Base-by-base conservation (phyloP, 2,797 vertebrate species). In the Spinus olivaceus region DNA sequence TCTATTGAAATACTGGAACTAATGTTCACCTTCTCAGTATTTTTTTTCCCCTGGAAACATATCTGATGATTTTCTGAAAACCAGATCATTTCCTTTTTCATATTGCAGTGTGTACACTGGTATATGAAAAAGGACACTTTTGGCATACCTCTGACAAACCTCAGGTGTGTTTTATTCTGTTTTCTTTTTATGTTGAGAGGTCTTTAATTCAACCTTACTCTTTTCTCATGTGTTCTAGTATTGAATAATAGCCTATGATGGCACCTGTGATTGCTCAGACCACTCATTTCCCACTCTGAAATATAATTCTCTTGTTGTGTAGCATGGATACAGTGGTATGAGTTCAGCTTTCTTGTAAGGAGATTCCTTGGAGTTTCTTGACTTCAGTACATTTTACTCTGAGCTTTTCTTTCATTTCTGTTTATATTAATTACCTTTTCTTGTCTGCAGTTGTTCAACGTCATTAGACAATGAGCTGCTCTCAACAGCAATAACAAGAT, bases 381-480 rank as follows among this genome's bases (percentile, higher is more conserved):
- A 56, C 49, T 64, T 78, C 30, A 67, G 10, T 35, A 23, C 35
- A 41, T 82, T 87, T 59, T 78, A 72, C 24, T 81, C 66, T 47
- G 41, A 81, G 21, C 27, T 85, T 81, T 86, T 82, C 28, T 78
- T 88, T 88, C 9, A 33, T 41, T 86, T 70, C n/a, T 81, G 12
- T 56, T 81, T 15, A 28, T 59, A 44, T 56, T 83, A 86, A 72
- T 64, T 83, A 42, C 24, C 10, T 65, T 81, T 74, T 69, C 46
- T 60, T 88, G 32, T 57, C 21, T 71, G 18, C 46, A 78, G 6
- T 63, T 95, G 49, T 81, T 91, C 56, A 44, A 15, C 14, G 11
- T 79, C 44, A 20, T 93, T 89, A 79, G 76, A 82, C 74, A 96
- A 94, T 74, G 61, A 92, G 32, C 81, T 89, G 18, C 64, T 86